Evolutionary conservation across 2,113 vertebrate genomes (phyloP).

Genomic region (Bos indicus): DNA sequence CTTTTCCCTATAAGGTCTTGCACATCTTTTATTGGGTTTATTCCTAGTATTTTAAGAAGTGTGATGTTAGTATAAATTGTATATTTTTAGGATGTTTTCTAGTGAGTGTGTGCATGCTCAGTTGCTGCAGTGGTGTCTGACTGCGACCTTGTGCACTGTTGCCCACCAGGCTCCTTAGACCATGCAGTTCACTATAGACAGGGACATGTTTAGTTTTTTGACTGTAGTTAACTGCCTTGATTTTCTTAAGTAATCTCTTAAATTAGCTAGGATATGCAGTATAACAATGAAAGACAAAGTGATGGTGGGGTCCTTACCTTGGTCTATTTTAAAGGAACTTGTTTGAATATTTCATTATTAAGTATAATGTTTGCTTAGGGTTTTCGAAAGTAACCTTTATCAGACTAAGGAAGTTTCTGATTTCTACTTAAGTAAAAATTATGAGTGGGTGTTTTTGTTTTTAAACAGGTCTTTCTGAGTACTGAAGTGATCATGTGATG

Average conservation of each 20-base stretch:
- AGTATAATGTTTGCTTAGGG: too few species aligned
- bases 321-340: background rate
- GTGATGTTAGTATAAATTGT: fast-evolving
- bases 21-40: background rate
- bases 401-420: background rate
- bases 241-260: background rate
- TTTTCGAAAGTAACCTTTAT: background rate
- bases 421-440: background rate
- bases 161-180: background rate
- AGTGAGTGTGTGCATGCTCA: fast-evolving
- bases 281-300: background rate
- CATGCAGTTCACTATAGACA: background rate
- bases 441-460: background rate
- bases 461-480: background rate
- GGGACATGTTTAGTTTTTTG: background rate
- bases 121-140: background rate
- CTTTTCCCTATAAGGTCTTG: background rate
- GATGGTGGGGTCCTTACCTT: background rate
- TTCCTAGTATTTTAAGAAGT: background rate
- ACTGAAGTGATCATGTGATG: fast-evolving
- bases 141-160: background rate
- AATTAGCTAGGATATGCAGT: too few species aligned
- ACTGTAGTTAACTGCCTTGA: background rate
- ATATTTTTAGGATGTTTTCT: background rate
- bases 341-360: background rate